A percentile compares a stretch with the other conserved stretches of the same genome.
Evolutionary conservation across 2,888 invertebrate genomes (phyloP).

Genomic region (Cabera pusaria): DNA sequence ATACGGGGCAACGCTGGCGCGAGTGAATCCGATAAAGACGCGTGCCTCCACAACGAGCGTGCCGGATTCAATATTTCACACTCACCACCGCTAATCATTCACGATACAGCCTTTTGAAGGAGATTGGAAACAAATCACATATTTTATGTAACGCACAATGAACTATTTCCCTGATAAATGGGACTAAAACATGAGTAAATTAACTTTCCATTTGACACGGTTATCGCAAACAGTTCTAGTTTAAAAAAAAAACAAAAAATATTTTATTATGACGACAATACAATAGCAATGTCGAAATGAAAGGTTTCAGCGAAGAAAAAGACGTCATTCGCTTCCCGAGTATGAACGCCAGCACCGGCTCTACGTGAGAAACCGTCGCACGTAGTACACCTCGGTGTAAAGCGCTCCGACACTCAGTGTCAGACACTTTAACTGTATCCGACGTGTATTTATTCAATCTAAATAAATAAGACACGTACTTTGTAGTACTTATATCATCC

Average conservation of each 20-base stretch:
- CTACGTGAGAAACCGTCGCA: slow-evolving; percentile 31
- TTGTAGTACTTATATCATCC: slow-evolving; percentile 6
- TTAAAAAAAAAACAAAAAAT: slow-evolving; percentile 7
- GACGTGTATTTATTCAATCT: slow-evolving; percentile 33
- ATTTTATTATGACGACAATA: slow-evolving; percentile 12
- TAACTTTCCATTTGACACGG: slow-evolving; percentile 17
- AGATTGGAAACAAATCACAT: slow-evolving; percentile 57
- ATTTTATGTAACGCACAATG: slow-evolving; percentile 24
- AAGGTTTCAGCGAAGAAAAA: slow-evolving; percentile 21
- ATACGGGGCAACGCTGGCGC: slow-evolving; percentile 43
- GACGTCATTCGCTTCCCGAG: slow-evolving; percentile 13
- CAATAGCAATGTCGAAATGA: slow-evolving; percentile 17
- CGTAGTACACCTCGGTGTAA: slow-evolving; percentile 24
- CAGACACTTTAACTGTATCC: slow-evolving; percentile 35
- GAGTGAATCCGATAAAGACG: slow-evolving; percentile 54
- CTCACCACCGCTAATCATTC: slow-evolving; percentile 70
- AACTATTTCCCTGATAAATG: slow-evolving; percentile 5
- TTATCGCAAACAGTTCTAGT: slow-evolving; percentile 7
- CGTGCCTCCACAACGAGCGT: slow-evolving; percentile 65
- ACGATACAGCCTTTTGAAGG: slow-evolving; percentile 62
- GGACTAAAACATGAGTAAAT: slow-evolving; percentile 6
- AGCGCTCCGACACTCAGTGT: slow-evolving; percentile 19
- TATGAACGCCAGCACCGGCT: slow-evolving; percentile 10
- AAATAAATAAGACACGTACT: slow-evolving; percentile 25
- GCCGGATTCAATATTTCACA: slow-evolving; percentile 73